These are phyloP conservation scores for Macrobrachium rosenbergii DNA, from an alignment of 1,140 invertebrate species.

Conservation along the genomic window DNA sequence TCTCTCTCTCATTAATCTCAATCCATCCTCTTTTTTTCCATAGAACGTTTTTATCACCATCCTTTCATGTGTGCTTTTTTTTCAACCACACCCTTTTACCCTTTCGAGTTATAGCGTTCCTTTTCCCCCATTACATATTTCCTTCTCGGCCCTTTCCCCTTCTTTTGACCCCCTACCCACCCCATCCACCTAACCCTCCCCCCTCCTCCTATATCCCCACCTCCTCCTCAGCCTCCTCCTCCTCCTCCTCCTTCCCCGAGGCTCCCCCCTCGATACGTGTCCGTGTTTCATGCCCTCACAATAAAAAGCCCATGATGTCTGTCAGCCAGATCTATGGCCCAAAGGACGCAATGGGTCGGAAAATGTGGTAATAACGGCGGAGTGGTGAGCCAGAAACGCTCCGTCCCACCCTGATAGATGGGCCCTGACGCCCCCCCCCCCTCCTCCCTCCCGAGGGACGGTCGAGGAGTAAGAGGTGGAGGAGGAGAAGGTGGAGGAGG, in stretches of 20 bases:
- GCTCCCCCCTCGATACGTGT: background rate
- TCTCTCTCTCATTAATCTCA: background rate
- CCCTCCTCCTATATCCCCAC: background rate
- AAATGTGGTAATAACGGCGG: conserved; percentile 40
- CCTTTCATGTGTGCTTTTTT: background rate
- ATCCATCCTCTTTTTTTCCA: background rate
- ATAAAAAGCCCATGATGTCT: conserved; percentile 37
- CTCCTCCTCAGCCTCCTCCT: background rate
- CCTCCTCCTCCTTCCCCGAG: too few species aligned
- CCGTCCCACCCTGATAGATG: conserved; percentile 32
- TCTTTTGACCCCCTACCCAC: too few species aligned
- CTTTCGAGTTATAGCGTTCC: background rate
- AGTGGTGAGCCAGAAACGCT: conserved; percentile 36
- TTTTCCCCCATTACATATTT: background rate
- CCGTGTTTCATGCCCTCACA: conserved; percentile 21
- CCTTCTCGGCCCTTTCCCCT: background rate
- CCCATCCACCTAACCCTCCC: too few species aligned
- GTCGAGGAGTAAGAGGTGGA: background rate
- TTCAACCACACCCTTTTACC: background rate
- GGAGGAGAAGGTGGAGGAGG: too few species aligned
- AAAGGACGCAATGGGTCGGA: conserved; percentile 39
- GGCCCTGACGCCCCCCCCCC: background rate
- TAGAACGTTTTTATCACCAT: background rate
- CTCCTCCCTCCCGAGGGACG: background rate
- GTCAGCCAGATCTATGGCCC: conserved; percentile 35